Percentiles rank a stretch among this genome's conserved stretches.
Evolutionary conservation across 2,797 vertebrate genomes (phyloP).

Genomic region (Strix occidentalis): DNA sequence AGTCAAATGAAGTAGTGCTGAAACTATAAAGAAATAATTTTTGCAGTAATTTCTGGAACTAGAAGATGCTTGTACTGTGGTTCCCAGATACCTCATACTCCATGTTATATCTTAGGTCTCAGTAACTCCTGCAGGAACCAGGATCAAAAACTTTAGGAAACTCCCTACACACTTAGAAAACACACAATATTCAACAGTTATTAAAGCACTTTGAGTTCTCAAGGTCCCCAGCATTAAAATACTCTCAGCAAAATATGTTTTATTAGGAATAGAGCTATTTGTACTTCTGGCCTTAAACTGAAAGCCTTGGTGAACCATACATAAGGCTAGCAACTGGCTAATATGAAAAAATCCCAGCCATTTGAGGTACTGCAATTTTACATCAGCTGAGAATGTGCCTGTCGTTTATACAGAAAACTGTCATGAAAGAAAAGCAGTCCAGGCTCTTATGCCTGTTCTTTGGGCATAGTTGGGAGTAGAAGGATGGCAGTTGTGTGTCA

Average conservation of each 20-base stretch:
- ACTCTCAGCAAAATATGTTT: not conserved
- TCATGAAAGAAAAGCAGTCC: not conserved
- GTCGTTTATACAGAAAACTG: not conserved
- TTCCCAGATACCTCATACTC: not conserved
- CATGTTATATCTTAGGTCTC: not conserved
- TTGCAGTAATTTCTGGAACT: not conserved
- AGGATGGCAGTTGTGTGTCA: not conserved
- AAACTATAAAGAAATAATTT: not conserved
- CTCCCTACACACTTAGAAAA: not conserved
- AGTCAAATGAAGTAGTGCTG: not conserved
- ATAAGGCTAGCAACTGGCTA: not conserved
- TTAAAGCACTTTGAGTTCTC: not conserved
- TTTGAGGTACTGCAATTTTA: not conserved
- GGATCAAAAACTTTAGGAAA: not conserved
- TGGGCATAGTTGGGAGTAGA: not conserved
- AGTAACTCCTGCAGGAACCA: not conserved
- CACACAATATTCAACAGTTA: not conserved
- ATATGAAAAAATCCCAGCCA: not conserved
- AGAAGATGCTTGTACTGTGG: not conserved
- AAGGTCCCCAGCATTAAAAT: not conserved
- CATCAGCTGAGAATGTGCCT: rapidly evolving
- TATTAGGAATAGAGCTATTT: not conserved
- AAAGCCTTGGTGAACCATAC: rapidly evolving
- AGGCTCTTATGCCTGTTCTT: not conserved
- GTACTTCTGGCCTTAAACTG: not conserved